phyloP scores from a whole-genome alignment of 2,888 invertebrate genomes.

The Sinohyriopsis cumingii region DNA sequence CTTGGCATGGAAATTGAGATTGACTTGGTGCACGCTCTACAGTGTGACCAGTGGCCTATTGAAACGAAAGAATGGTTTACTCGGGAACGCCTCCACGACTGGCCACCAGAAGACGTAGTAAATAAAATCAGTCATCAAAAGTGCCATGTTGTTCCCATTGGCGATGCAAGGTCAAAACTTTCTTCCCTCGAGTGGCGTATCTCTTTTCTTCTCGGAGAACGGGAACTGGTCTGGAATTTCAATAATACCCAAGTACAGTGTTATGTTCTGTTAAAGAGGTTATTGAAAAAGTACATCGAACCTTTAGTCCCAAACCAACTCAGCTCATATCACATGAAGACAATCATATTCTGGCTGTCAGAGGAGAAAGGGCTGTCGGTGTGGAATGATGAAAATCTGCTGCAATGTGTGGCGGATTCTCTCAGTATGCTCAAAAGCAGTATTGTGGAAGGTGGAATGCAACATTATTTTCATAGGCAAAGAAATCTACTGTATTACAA shows the following conservation, averaged over 20 bases:
- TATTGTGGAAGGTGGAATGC: neutral
- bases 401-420: conserved; percentile 1
- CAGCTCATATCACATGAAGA: conserved; percentile 16
- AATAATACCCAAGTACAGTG: conserved; percentile 16
- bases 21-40: conserved; percentile 8
- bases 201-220: conserved; percentile 13
- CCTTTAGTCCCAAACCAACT: conserved; percentile 7
- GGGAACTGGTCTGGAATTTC: conserved; percentile 19
- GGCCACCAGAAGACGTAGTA: conserved; percentile 6
- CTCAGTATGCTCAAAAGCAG: conserved; percentile 1
- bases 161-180: conserved; percentile 6
- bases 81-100: conserved; percentile 8
- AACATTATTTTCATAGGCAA: conserved; percentile 12
- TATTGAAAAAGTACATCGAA: conserved; percentile 5
- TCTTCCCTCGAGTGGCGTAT: conserved; percentile 11
- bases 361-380: conserved; percentile 7
- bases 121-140: conserved; percentile 1
- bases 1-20: neutral
- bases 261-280: conserved; percentile 12
- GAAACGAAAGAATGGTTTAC: conserved; percentile 11
- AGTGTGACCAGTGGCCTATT: conserved; percentile 10
- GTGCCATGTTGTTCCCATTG: conserved; percentile 14
- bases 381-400: conserved; percentile 6
- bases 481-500: conserved; percentile 14
- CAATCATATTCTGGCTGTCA: conserved; percentile 13